phyloP scores from a whole-genome alignment of 92 coral and sea anemone species.

The Palythoa grandiflora region DNA sequence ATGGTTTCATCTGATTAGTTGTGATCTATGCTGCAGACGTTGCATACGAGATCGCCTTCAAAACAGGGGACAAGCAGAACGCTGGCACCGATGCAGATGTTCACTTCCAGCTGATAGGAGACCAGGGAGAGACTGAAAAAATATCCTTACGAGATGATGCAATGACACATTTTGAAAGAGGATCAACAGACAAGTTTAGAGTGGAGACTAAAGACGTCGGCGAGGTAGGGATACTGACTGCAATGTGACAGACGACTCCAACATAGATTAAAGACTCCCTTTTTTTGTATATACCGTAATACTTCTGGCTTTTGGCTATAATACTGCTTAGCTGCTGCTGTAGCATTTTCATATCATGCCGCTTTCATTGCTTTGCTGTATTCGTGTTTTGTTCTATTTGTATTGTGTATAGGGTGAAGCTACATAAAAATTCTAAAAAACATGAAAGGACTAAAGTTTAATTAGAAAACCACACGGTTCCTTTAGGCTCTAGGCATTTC shows the following conservation, averaged over 20 bases:
- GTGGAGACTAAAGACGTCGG: slow-evolving; percentile 88
- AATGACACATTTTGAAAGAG: slow-evolving; percentile 71
- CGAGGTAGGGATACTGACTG: slow-evolving; percentile 61
- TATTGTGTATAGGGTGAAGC: too few species aligned
- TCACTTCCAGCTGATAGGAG: slow-evolving; percentile 91
- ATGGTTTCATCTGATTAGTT: background rate
- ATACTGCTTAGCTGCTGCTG: too few species aligned
- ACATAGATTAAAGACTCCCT: too few species aligned
- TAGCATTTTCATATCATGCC: too few species aligned
- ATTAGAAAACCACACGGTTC: too few species aligned
- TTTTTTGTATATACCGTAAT: too few species aligned
- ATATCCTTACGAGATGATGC: slow-evolving; percentile 86
- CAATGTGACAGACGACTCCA: background rate
- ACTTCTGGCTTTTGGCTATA: too few species aligned
- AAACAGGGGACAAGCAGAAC: slow-evolving; percentile 81
- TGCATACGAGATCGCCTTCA: slow-evolving; percentile 79
- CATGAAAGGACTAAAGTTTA: too few species aligned
- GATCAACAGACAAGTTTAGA: slow-evolving; percentile 82
- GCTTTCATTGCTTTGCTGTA: too few species aligned
- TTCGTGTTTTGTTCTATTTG: too few species aligned
- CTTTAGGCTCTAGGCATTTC: too few species aligned
- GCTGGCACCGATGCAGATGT: slow-evolving; percentile 97
- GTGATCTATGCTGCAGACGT: slow-evolving; percentile 64
- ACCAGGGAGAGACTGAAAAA: slow-evolving; percentile 87
- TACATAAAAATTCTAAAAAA: too few species aligned